Percentiles rank a stretch among this genome's conserved stretches.
Evolutionary conservation across 1,140 invertebrate species (phyloP).

Genomic region (Caenorhabditis briggsae): DNA sequence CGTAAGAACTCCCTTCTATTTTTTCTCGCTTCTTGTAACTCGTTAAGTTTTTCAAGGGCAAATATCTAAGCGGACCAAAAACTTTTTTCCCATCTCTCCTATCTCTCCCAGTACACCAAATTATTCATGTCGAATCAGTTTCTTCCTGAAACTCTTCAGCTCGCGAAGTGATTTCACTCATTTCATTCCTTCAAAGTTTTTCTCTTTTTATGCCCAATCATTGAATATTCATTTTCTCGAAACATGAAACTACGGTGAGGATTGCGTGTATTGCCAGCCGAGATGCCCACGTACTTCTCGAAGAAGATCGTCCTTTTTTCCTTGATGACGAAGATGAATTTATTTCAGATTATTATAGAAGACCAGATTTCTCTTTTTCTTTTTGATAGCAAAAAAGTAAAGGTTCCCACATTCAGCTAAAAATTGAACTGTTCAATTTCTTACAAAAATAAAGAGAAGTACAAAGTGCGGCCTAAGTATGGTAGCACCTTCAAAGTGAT

Average conservation of each 20-base stretch:
- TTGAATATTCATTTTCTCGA: conserved; percentile 34
- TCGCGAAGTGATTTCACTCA: conserved; percentile 43
- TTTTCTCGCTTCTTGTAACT: background rate
- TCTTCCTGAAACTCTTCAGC: background rate
- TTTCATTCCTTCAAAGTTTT: background rate
- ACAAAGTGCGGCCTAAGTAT: no score
- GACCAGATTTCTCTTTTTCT: background rate
- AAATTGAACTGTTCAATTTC: no score
- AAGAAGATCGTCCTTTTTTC: conserved; percentile 11
- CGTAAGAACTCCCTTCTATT: background rate
- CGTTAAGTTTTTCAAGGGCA: background rate
- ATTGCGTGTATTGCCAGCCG: conserved; percentile 32
- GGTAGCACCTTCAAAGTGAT: no score
- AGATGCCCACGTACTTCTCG: conserved; percentile 19
- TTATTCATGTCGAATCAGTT: conserved; percentile 48
- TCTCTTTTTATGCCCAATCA: background rate
- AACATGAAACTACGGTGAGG: conserved; percentile 52
- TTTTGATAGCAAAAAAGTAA: no score
- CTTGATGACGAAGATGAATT: conserved; percentile 15
- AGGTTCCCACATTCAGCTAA: no score
- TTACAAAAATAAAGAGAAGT: no score
- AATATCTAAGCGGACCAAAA: background rate
- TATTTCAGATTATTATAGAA: background rate
- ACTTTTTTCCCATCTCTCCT: background rate
- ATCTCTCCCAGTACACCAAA: background rate